Evolutionary conservation across 2,888 invertebrate genomes (phyloP).

Genomic region (Acronicta aceris): DNA sequence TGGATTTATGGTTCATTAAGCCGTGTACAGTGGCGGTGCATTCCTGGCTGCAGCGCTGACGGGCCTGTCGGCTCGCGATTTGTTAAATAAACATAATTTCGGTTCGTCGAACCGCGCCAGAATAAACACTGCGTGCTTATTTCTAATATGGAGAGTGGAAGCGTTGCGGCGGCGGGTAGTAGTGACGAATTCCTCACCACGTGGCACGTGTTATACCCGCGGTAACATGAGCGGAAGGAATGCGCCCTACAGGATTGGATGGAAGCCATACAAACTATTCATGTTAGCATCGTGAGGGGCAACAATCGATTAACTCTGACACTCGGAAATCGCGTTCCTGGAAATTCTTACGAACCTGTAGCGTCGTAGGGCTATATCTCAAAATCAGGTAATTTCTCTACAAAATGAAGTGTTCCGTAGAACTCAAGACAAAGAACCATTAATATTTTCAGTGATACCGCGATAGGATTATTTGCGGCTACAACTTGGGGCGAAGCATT

Average conservation of each 20-base stretch:
- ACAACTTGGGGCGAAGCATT: constrained; percentile 40
- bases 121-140: constrained; percentile 66
- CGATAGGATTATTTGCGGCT: constrained; percentile 47
- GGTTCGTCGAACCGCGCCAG: constrained; percentile 75
- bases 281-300: constrained; percentile 44
- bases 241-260: constrained; percentile 62
- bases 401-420: constrained; percentile 33
- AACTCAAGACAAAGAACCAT: constrained; percentile 56
- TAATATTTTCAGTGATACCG: constrained; percentile 52
- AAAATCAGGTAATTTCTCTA: constrained; percentile 33
- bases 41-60: constrained; percentile 56
- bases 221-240: constrained; percentile 71
- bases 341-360: constrained; percentile 15
- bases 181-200: constrained; percentile 72
- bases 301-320: constrained; percentile 45
- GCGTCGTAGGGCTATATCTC: constrained; percentile 19
- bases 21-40: constrained; percentile 53
- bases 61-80: constrained; percentile 58
- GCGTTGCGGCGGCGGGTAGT: constrained; percentile 54
- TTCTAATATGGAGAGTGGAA: constrained; percentile 79
- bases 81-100: constrained; percentile 71
- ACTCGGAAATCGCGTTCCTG: constrained; percentile 20
- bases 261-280: constrained; percentile 66
- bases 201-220: constrained; percentile 63
- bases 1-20: constrained; percentile 81